A percentile compares a stretch with the other conserved stretches of the same genome.
phyloP scores from a whole-genome alignment of 2,888 invertebrate genomes.

The Ichneumoninae sp. region DNA sequence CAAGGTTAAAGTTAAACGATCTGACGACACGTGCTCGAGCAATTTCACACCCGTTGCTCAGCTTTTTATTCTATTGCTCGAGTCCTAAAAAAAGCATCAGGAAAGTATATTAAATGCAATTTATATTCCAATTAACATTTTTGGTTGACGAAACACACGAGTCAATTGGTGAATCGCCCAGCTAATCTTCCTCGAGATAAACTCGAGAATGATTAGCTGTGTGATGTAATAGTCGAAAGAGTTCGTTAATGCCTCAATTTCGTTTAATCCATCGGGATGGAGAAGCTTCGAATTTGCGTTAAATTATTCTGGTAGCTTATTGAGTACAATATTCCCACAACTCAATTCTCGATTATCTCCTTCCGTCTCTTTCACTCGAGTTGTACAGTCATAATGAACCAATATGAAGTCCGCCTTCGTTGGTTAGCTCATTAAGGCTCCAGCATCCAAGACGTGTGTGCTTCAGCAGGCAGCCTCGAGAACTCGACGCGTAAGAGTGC shows the following conservation, averaged over 20 bases:
- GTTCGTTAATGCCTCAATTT: constrained; percentile 50
- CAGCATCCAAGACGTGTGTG: constrained; percentile 36
- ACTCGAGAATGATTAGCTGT: not conserved
- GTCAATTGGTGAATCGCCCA: constrained; percentile 35
- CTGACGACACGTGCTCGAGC: not conserved
- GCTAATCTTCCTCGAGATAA: not conserved
- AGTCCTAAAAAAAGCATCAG: not conserved
- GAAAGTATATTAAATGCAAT: constrained; percentile 22
- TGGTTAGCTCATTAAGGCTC: constrained; percentile 55
- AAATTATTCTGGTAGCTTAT: constrained; percentile 44
- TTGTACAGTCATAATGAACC: constrained; percentile 54
- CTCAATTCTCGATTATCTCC: constrained; percentile 55
- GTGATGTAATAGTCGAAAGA: constrained; percentile 49
- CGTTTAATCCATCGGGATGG: constrained; percentile 22
- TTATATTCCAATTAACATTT: constrained; percentile 9
- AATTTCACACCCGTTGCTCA: not conserved
- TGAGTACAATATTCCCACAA: constrained; percentile 53
- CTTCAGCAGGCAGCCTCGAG: constrained; percentile 38
- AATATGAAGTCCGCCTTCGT: constrained; percentile 63
- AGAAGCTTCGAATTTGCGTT: constrained; percentile 49
- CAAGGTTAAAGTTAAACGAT: not conserved
- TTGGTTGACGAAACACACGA: not conserved
- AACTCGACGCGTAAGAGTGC: constrained; percentile 31
- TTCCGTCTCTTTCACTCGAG: constrained; percentile 25
- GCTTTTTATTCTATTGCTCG: not conserved